Base-by-base conservation (phyloP, 1,140 invertebrate genomes). In the Microplitis mediator region DNA sequence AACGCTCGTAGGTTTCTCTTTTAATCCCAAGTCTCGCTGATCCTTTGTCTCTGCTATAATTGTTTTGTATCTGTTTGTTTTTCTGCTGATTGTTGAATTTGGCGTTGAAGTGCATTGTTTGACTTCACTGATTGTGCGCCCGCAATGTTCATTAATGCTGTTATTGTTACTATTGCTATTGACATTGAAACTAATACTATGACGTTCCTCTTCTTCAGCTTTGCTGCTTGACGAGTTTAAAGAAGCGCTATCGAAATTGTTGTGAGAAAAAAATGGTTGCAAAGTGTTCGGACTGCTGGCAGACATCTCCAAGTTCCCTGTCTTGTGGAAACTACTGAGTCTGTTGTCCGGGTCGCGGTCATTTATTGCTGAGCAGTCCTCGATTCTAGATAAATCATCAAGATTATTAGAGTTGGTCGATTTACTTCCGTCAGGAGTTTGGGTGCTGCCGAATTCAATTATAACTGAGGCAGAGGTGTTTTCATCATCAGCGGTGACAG, bases 1-100 rank as follows among this genome's bases (percentile, higher is more conserved):
- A 6, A 88, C 83, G 75, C 89, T 90, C 70, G 81, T 88, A 73
- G 82, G 86, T 45, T 84, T 86, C 23, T 84, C 86, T 65, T 79
- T 88, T 65, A 80, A 84, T 60, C 63, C 54, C 13, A 60, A 69
- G 36, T 51, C 61, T 69, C 74, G 51, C 56, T 75, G 16, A 70
- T 76, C 16, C 64, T 6, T 77, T 74, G 34, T 74, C 61, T 71
- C 69, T 45, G 36, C 16, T 65, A 9, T 16, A 9, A 11, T 6
- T 45, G 39, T 9, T 45, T 45, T 45, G 11, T 45, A 45, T 32
- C 50, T 65, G 6, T 23, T 23, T 23, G 23, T 3, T 65, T 13
- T 51, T 65, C 39, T 65, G 31, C 31, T 65, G 2, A 14, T 4
- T n/a, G 36, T 65, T 8, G 63, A 65, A 14, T 36, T 51, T 31